A percentile compares a stretch with the other conserved stretches of the same genome.
These are phyloP conservation scores for Pollenia angustigena DNA, from an alignment of 2,888 invertebrate species.

Conservation along the genomic window DNA sequence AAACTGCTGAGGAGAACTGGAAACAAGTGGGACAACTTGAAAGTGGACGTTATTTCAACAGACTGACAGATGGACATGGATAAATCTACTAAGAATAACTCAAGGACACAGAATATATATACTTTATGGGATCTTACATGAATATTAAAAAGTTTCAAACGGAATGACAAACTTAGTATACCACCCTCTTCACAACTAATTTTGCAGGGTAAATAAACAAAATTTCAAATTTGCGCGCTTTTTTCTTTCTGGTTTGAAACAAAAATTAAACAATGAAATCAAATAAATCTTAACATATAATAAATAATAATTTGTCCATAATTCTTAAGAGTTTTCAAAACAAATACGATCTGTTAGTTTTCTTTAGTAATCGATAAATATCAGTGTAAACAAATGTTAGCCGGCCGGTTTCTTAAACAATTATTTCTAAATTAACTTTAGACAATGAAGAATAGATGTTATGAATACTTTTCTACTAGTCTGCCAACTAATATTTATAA, in stretches of 20 bases:
- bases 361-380: background rate
- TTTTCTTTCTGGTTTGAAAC: background rate
- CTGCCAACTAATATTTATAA: constrained; percentile 23
- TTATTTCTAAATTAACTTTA: background rate
- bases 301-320: constrained; percentile 51
- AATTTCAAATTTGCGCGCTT: constrained; percentile 6
- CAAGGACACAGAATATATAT: too few species aligned
- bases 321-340: background rate
- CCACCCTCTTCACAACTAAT: too few species aligned
- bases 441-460: background rate
- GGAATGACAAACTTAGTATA: too few species aligned
- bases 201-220: too few species aligned
- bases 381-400: background rate
- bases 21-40: too few species aligned
- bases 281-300: constrained; percentile 35
- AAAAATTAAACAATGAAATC: background rate
- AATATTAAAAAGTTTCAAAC: too few species aligned
- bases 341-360: background rate
- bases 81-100: too few species aligned
- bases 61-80: too few species aligned
- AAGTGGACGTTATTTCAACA: too few species aligned
- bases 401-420: background rate
- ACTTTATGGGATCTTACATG: too few species aligned
- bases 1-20: too few species aligned
- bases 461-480: constrained; percentile 32